Base-by-base conservation (phyloP, 1,140 invertebrate genomes). In the Ephestia elutella region DNA sequence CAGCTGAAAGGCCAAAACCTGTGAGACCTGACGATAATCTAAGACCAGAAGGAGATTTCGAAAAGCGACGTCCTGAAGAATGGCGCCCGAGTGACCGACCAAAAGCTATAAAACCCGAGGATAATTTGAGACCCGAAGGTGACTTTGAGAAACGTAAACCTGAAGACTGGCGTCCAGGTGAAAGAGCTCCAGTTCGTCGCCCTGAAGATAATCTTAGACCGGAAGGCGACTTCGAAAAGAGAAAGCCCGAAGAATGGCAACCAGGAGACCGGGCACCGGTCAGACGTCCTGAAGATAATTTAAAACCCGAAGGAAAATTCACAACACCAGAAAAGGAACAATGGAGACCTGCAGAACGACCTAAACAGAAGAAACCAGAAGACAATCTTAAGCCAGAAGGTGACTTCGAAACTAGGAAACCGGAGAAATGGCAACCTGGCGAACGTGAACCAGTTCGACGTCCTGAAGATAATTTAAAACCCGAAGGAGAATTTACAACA, bases 261-360 rank as follows among this genome's bases (percentile, higher is more conserved):
- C 83, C 82, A 90, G 58, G 90, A 76, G 51, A 90, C 90, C 50
- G 92, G 90, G 84, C 90, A 83, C 35, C 82, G 79, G 66, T 91
- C 86, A 85, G 78, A 30, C 90, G 85, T 66, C 91, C 90, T 8
- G 68, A 87, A 35, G 91, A 92, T 63, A 91, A 92, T 66, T 68
- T 93, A 5, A 86, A 76, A 58, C 91, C 90, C 55, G 92, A 92
- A 77, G 92, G 92, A 18, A 90, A 92, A 0, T 92, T 93, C 59
- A 82, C 90, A 44, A 77, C 79, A 18, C 86, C 82, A 0, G 83
- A 86, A 60, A 87, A 87, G 65, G 76, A 83, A 63, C 73, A 59
- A 73, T 87, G 77, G 73, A 64, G 30, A 55, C 88, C 89, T 2
- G 90, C 82, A 4, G 91, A 89, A 71, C 71, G 90, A 56, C 89